Evolutionary conservation across 2,888 invertebrate genomes (phyloP).

Genomic region (Drosophila melanocephala): DNA sequence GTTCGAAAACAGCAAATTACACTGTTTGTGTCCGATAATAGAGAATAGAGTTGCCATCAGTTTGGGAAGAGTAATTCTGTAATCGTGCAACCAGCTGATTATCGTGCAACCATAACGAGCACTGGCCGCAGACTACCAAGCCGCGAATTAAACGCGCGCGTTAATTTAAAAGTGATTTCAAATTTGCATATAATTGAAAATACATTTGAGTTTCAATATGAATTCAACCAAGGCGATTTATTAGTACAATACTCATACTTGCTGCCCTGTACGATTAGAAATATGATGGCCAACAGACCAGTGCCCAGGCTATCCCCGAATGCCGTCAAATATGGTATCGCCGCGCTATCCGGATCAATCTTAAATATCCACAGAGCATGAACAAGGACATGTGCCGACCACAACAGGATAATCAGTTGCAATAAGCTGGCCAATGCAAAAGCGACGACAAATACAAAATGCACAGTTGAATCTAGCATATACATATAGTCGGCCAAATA

Average conservation of each 20-base stretch:
- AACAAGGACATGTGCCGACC: constrained; percentile 36
- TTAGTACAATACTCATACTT: constrained; percentile 6
- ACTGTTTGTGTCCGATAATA: background rate
- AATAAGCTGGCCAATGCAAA: constrained; percentile 37
- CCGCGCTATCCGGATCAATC: constrained; percentile 51
- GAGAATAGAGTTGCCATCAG: constrained; percentile 25
- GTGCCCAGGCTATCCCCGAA: constrained; percentile 50
- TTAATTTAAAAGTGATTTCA: constrained; percentile 1
- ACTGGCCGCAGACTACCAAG: background rate
- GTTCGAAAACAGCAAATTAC: constrained; percentile 16
- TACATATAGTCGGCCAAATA: constrained; percentile 40
- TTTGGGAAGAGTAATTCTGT: background rate
- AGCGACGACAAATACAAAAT: constrained; percentile 14
- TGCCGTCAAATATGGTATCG: constrained; percentile 56
- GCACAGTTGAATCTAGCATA: constrained; percentile 1
- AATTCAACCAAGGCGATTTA: background rate
- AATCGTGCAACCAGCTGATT: background rate
- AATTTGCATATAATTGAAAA: background rate
- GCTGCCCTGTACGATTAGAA: constrained; percentile 7
- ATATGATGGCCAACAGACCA: constrained; percentile 37
- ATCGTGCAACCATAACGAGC: constrained; percentile 21
- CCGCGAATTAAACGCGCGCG: background rate
- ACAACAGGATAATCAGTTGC: constrained; percentile 44
- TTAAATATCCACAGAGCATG: constrained; percentile 45
- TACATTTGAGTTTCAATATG: background rate